Evolutionary conservation across 2,888 invertebrate genomes (phyloP), one percentile per base, ranked within the genome.

Genomic region (Apotomis capreana): DNA sequence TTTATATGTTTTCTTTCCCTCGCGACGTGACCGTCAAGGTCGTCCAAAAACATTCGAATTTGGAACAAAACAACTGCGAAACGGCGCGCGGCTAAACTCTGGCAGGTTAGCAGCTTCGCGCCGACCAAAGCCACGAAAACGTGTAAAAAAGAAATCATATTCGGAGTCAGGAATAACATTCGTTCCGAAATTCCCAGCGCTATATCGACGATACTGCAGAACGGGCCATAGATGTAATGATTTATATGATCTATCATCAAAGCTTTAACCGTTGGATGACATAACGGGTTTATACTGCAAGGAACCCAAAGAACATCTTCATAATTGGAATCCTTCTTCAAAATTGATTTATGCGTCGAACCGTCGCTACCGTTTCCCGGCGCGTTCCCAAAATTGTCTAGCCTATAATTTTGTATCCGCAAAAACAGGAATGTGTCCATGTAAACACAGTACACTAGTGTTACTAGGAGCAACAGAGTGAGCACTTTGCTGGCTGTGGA

Each of bases 11-110:
- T 95, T 69, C 96, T 94, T 40, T 95, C 95, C 74, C 98, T 94
- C 0, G 97, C 97, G 3, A 98, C 96, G 81, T 97, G 96, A 0
- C 98, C 98, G 81, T 98, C 98, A 74, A 98, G 87, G 81, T 97
- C 97, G 81, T 98, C 98, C 67, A 98, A 86, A 89, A 97, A 97
- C 76, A 97, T 96, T 77, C 98, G 94, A 54, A 97, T 87, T 89
- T 97, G 96, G 84, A 97, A 98, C 26, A 98, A 84, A 2, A 97
- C 87, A 0, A 97, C 95, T 0, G 96, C 97, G 0, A 97, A 76
- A 36, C 97, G 94, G 44, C 98, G 93, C 37, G 95, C 95, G 3
- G 95, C 94, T 13, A 98, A 86, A 78, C 94, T 96, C 80, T 96
- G 96, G 67, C 95, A 96, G 3, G 96, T 95, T 59, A 98, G 90